These are phyloP conservation scores for Acleris emargana DNA, from an alignment of 2,888 invertebrate genomes.

Conservation along the genomic window DNA sequence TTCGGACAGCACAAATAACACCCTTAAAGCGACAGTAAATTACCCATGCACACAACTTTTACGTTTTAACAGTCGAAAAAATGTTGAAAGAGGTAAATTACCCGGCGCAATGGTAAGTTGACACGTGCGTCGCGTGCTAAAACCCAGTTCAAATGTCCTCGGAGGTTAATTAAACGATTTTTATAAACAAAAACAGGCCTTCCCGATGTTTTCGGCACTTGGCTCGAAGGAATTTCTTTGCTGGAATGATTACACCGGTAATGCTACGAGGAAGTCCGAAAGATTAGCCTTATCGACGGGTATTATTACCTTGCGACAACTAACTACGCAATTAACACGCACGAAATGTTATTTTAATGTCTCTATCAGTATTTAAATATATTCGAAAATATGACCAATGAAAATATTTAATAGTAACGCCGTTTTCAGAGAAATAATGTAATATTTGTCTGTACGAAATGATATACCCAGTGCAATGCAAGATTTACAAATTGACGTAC, in stretches of 20 bases:
- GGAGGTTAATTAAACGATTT: conserved; percentile 55
- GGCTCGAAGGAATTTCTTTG: conserved; percentile 38
- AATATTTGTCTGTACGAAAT: too few relatives aligned
- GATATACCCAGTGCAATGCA: too few relatives aligned
- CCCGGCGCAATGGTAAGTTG: conserved; percentile 37
- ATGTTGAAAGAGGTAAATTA: conserved; percentile 30
- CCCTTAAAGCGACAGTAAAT: conserved; percentile 28
- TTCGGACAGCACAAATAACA: conserved; percentile 25
- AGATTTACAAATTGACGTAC: too few relatives aligned
- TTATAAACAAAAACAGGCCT: conserved; percentile 52
- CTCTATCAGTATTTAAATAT: conserved; percentile 8
- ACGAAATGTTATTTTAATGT: conserved; percentile 7
- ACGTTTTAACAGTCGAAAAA: conserved; percentile 29
- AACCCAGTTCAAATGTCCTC: conserved; percentile 46
- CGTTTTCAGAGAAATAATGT: too few relatives aligned
- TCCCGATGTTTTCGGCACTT: conserved; percentile 43
- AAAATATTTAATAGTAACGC: too few relatives aligned
- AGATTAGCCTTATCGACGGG: conserved; percentile 14
- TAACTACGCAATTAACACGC: conserved; percentile 22
- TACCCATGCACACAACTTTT: conserved; percentile 29
- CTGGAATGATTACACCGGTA: conserved; percentile 26
- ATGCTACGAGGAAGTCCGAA: conserved; percentile 11
- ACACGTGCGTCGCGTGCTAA: conserved; percentile 48
- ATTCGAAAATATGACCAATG: too few relatives aligned
- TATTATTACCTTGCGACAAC: conserved; percentile 10